Evolutionary conservation across 2,113 vertebrate species (phyloP).

Genomic region (Zootoca vivipara): DNA sequence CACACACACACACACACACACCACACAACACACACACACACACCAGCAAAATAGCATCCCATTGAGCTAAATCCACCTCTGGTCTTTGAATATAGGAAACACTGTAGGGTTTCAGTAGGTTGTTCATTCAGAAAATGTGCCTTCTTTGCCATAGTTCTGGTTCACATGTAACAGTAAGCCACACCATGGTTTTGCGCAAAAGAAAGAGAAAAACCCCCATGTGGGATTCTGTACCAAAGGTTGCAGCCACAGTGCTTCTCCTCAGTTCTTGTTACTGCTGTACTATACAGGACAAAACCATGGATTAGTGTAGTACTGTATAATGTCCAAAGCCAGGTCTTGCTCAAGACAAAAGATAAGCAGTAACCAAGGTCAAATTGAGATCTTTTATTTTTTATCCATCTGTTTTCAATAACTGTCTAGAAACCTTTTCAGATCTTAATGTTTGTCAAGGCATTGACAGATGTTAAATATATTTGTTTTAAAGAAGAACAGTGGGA

Average conservation of each 20-base stretch:
- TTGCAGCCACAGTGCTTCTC: too few relatives aligned
- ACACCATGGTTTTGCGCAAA: too few relatives aligned
- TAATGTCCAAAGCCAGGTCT: too few relatives aligned
- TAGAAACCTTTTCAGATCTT: neutral
- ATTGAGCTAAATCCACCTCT: neutral
- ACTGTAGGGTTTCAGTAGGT: neutral
- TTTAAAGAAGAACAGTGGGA: neutral
- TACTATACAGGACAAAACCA: neutral
- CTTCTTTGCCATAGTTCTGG: neutral
- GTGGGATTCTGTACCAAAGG: too few relatives aligned
- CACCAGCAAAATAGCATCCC: too few relatives aligned
- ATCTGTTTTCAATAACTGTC: neutral
- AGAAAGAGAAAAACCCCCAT: too few relatives aligned
- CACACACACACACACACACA: neutral
- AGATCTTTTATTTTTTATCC: neutral
- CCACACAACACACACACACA: too few relatives aligned
- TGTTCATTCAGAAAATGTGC: neutral
- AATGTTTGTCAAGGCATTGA: neutral
- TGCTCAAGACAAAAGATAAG: too few relatives aligned
- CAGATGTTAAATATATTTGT: neutral
- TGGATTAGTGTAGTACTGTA: neutral
- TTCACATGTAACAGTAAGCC: too few relatives aligned
- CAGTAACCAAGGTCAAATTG: neutral
- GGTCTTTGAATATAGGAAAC: neutral
- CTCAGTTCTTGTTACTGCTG: too few relatives aligned